Evolutionary conservation across 2,797 vertebrate genomes (phyloP), one percentile per base, ranked within the genome.

Genomic region (Furcifer pardalis): DNA sequence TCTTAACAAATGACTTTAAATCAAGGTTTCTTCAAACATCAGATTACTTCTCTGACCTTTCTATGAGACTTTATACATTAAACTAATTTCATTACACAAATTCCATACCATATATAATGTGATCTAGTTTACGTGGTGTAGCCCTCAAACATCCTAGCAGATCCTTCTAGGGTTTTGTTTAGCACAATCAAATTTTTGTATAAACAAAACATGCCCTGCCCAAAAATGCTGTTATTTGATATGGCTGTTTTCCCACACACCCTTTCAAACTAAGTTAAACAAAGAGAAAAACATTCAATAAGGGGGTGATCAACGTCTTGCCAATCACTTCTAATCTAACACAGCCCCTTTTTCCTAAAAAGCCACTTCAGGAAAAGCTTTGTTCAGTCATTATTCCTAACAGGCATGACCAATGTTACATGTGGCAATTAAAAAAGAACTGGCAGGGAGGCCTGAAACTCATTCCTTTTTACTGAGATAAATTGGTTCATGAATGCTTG

Each of bases 251-350:
- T 77, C 78, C 86, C 84, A 83, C 79, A n/a, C 42, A 81, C 68
- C 5, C 35, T 90, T 86, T 88, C 40, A 89, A 81, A 78, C n/a
- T 76, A 89, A 12, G 17, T 83, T 86, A 66, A 87, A 91, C 76
- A 74, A 84, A 86, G 84, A 52, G 86, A 88, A 81, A 89, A 63
- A 81, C n/a, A 72, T 90, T 84, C 89, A 91, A 89, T 42, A 86
- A 89, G 92, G 83, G 30, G 52, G 21, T 60, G 59, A 90, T 44
- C 63, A 87, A 60, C 87, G 91, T 80, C 81, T 91, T 77, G 78
- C 65, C 44, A 88, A 82, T 91, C 91, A 91, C 83, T 88, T 87
- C 69, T 92, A 89, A 90, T 89, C 40, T 84, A 91, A 88, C 68
- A 81, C 80, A 92, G 83, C 32, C 81, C 89, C 88, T 90, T 77